Evolutionary conservation across 2,113 vertebrate species (phyloP), one percentile per base, ranked within the genome.

Genomic region (Apteryx owenii): DNA sequence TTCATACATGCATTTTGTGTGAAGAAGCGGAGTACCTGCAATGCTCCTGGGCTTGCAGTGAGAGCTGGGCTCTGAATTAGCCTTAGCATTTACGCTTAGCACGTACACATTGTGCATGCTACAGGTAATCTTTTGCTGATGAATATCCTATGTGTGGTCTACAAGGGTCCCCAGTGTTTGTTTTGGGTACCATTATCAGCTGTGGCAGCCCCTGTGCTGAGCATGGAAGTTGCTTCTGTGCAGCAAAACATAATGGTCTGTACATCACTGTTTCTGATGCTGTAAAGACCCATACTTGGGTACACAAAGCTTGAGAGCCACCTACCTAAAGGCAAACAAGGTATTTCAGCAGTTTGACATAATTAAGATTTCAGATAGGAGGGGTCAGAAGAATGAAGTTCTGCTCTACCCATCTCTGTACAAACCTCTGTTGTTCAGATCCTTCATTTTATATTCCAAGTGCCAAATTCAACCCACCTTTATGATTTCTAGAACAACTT

Each of bases 141-240:
- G 7, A n/a, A 19, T 58, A 14, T 9, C 53, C 72, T 65, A 5
- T 0, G 15, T 17, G 16, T 0, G 2, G 38, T 31, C 46, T 19
- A 22, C 0, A 0, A 85, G 53, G 53, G 22, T 38, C 51, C 40
- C 65, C 38, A 25, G 70, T n/a, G 42, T 40, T 78, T 85, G 42
- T 23, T 64, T 31, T 0, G 7, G 60, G 79, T 33, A 12, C 40
- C 2, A 0, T 28, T 36, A 54, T 5, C 0, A 0, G 26, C 50
- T 54, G 38, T 54, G n/a, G 62, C 51, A 62, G 69, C 1, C 2
- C 21, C 69, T 23, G 50, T 53, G 61, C 91, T 69, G 81, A 51
- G 33, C 46, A 2, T 3, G 5, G 54, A 8, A 0, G 0, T 46
- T 13, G 56, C 56, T 58, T 60, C 56, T 2, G 29, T 33, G 28